Evolutionary conservation across 2,113 vertebrate genomes (phyloP), one percentile per base, ranked within the genome.

Genomic region (Hydrochoerus hydrochaeris): DNA sequence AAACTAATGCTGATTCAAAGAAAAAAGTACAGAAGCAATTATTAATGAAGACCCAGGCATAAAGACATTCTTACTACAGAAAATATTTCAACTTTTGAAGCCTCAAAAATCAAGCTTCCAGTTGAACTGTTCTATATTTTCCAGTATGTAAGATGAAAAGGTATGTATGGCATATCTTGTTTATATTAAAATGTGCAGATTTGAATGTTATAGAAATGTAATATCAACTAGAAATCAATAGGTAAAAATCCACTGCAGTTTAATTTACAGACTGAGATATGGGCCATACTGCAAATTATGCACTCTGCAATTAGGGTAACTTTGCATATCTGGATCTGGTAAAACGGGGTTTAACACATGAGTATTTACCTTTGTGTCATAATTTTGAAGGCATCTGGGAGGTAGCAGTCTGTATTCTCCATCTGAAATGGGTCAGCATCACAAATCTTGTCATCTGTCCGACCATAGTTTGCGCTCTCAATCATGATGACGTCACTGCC

Each of bases 401-500:
- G 99, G 99, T 99, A 99, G 98, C 99, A 99, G 98, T 99, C 99
- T 88, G 99, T 99, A 97, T 99, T 99, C 98, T 99, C 99, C 99
- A 99, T 99, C 98, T 99, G 99, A 99, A 99, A 99, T 38, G 99
- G 99, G 98, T 99, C 99, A 57, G 99, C 99, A 71, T 99, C 99
- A 95, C 99, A 99, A 97, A 99, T 99, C 99, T 99, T 99, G 99
- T 99, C 99, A 22, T 99, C 99, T 38, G 99, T 99, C 92, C 99
- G 99, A 91, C 99, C 99, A 38, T 99, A 99, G 99, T 99, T 99
- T 83, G 99, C 99, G 0, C 99, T 99, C 97, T 99, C 99, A 62
- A 99, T 99, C 99, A 99, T 99, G 97, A 99, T 99, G 97, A 99
- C 99, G 98, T 99, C 99, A 98, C 99, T 99, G 98, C 99, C 99